Percentiles rank a stretch among this genome's conserved stretches.
Evolutionary conservation across 1,140 invertebrate genomes (phyloP).

Genomic region (Bombus terrestris): DNA sequence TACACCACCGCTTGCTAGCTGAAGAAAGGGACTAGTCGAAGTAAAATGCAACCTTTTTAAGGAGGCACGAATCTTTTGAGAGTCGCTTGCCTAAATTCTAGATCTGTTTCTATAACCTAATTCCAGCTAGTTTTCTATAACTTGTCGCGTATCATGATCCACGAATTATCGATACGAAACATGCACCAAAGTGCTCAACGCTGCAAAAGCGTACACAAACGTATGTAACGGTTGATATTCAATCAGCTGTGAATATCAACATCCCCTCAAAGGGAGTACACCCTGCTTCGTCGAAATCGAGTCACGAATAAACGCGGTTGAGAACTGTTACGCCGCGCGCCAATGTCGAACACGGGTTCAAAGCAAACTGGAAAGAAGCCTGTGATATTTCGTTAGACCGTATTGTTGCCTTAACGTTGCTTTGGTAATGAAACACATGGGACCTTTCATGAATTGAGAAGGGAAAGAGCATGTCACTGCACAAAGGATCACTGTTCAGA

Average conservation of each 20-base stretch:
- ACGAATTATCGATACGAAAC: background rate
- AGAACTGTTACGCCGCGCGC: background rate
- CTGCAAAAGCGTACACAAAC: too few relatives aligned
- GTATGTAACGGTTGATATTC: background rate
- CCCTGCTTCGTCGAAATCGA: background rate
- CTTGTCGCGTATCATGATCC: background rate
- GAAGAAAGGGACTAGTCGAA: background rate
- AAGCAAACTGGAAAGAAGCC: background rate
- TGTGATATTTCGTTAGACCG: slow-evolving; percentile 1
- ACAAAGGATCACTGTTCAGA: background rate
- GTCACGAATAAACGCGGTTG: slow-evolving; percentile 3
- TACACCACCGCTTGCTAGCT: background rate
- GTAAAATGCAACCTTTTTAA: background rate
- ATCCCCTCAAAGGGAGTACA: background rate
- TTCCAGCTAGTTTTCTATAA: background rate
- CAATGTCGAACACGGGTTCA: background rate
- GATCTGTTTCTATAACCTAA: too few relatives aligned
- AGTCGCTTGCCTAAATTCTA: background rate
- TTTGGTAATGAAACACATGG: background rate
- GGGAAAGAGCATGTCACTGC: too few relatives aligned
- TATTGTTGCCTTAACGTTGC: background rate
- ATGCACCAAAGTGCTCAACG: background rate
- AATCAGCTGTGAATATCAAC: slow-evolving; percentile 31
- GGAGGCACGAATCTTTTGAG: background rate
- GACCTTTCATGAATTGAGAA: background rate